Evolutionary conservation across 53 echinoderm and acorn worm genomes (phyloP), one percentile per base, ranked within the genome.

Genomic region (Holothuria scabra): DNA sequence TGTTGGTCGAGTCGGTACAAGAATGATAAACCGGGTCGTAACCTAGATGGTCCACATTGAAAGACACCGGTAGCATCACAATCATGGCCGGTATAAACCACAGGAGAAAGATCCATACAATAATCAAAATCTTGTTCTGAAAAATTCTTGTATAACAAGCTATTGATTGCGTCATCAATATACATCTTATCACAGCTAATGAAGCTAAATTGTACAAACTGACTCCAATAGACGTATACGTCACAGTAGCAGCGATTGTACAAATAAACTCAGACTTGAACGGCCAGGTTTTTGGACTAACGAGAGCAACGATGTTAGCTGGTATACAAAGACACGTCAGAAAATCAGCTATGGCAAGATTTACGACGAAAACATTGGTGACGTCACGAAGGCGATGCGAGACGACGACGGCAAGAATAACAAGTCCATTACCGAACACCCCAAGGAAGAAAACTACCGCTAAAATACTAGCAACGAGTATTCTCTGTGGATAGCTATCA

Each of bases 171-270:
- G 91, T 91, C 46, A 91, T 86, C 34, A 91, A 80, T 20, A 91
- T 32, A 38, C 41, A 85, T 11, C 91, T 33, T 52, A 80, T 91
- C 79, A 28, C 44, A 12, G 85, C 91, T 13, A 91, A 80, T 20
- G 91, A 86, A 25, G 90, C 86, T 41, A 90, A 46, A 41, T 46
- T 90, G 57, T 86, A 86, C 16, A 90, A 44, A 38, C 91, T 91
- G 13, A 81, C 81, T 8, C 91, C 88, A 19, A 82, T 56, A 37
- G 85, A 70, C 19, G 65, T 28, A 60, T 85, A 82, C n/a, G 81
- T 28, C n/a, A 91, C 59, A 41, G 79, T 81, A 1, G 72, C 88
- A 16, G 71, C 65, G 18, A 75, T 25, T 30, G 81, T 32, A 26
- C 91, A 91, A 28, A 85, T 4, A 16, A 26, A 52, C 19, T 18